A percentile compares a stretch with the other conserved stretches of the same genome.
These are phyloP conservation scores for Camponotus pennsylvanicus DNA, from an alignment of 1,140 invertebrate genomes.

Conservation along the genomic window DNA sequence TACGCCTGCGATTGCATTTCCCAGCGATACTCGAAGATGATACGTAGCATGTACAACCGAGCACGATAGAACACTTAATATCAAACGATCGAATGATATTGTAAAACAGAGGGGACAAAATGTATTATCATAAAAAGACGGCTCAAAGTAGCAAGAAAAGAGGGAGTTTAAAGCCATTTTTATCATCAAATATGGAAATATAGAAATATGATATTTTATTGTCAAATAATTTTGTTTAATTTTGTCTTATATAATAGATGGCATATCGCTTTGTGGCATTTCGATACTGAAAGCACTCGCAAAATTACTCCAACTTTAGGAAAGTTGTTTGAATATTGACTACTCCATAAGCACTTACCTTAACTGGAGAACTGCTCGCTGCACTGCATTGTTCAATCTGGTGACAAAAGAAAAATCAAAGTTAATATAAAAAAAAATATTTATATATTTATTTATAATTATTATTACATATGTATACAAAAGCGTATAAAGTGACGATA, in stretches of 20 bases:
- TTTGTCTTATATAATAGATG: not conserved
- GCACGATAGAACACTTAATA: slow-evolving; percentile 62
- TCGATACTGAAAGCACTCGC: not conserved
- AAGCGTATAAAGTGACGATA: too few relatives aligned
- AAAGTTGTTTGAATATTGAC: not conserved
- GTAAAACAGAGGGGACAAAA: not conserved
- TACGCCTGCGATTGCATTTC: slow-evolving; percentile 70
- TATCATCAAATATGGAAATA: not conserved
- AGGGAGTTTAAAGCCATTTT: too few relatives aligned
- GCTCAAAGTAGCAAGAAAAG: not conserved
- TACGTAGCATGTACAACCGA: slow-evolving; percentile 37
- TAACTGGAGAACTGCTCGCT: slow-evolving; percentile 42
- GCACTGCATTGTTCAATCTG: slow-evolving; percentile 62
- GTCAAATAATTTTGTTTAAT: slow-evolving; percentile 1
- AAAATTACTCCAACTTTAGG: slow-evolving; percentile 8
- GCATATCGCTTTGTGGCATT: not conserved
- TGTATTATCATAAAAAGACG: slow-evolving; percentile 12
- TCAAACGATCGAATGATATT: slow-evolving; percentile 62
- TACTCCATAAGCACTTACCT: slow-evolving; percentile 38
- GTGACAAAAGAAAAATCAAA: slow-evolving; percentile 32
- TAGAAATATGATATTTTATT: not conserved
- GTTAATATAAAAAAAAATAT: not conserved
- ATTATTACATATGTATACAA: too few relatives aligned
- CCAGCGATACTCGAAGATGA: slow-evolving; percentile 12
- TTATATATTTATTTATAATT: too few relatives aligned